A percentile compares a stretch with the other conserved stretches of the same genome.
Evolutionary conservation across 2,888 invertebrate species (phyloP).

Genomic region (Drosophila longiperda): DNA sequence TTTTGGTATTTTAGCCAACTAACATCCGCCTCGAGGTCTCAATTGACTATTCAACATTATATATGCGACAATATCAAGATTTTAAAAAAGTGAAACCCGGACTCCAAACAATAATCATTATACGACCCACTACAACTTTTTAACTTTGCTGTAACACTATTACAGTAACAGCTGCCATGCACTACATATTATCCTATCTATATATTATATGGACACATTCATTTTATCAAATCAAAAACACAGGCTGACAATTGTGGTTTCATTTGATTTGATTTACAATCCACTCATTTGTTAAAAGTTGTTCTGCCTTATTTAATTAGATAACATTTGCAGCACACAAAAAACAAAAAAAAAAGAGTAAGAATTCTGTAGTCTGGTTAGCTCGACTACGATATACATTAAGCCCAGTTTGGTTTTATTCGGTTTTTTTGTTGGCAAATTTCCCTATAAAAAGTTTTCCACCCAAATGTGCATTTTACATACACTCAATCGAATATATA

Average conservation of each 20-base stretch:
- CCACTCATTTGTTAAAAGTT: background rate
- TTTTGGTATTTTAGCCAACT: conserved; percentile 1
- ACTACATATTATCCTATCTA: background rate
- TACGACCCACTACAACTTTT: conserved; percentile 40
- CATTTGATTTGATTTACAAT: background rate
- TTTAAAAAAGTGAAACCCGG: conserved; percentile 50
- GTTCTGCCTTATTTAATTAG: background rate
- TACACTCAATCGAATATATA: too few species aligned
- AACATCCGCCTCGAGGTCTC: conserved; percentile 37
- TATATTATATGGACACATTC: conserved; percentile 18
- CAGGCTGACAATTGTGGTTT: background rate
- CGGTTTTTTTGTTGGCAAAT: too few species aligned
- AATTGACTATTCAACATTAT: conserved; percentile 18
- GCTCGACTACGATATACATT: too few species aligned
- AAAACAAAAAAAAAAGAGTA: too few species aligned
- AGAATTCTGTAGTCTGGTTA: too few species aligned
- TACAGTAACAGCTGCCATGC: background rate
- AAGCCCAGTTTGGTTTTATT: too few species aligned
- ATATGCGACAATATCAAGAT: conserved; percentile 22
- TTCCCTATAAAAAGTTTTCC: too few species aligned
- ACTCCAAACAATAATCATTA: conserved; percentile 23
- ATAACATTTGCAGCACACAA: background rate
- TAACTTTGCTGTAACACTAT: background rate
- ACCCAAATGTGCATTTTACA: too few species aligned
- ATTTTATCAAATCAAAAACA: conserved; percentile 13